These are phyloP conservation scores for Labrus mixtus DNA, from an alignment of 2,113 vertebrate genomes.

Conservation along the genomic window DNA sequence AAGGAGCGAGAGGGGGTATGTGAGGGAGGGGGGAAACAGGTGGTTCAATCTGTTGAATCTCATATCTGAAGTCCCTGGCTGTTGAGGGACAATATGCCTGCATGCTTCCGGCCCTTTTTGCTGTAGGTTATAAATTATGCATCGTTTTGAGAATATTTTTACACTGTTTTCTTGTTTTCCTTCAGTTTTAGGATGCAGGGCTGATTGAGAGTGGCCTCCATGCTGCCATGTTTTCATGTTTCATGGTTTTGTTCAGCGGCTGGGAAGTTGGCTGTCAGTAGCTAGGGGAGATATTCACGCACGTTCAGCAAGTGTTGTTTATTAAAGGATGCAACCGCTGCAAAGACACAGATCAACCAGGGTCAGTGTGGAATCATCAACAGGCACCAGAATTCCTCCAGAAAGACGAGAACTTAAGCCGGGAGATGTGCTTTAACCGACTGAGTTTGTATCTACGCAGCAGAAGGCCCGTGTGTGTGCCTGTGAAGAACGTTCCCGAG, in stretches of 20 bases:
- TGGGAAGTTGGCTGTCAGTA: not conserved
- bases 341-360: constrained; percentile 6
- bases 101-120: constrained; percentile 28
- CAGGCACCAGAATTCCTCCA: not conserved
- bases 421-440: not conserved
- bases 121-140: constrained; percentile 56
- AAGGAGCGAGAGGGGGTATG: not conserved
- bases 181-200: constrained; percentile 56
- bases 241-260: not conserved
- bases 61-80: constrained; percentile 48
- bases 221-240: constrained; percentile 8
- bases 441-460: constrained; percentile 19
- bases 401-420: not conserved
- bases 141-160: constrained; percentile 48
- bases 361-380: constrained; percentile 15
- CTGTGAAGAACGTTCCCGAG: constrained; percentile 62
- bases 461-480: constrained; percentile 58
- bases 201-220: constrained; percentile 23
- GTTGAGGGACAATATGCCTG: constrained; percentile 40
- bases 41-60: constrained; percentile 83
- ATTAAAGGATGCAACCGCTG: not conserved
- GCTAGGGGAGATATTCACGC: not conserved
- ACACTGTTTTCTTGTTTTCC: constrained; percentile 38
- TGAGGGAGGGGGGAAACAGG: constrained; percentile 71
- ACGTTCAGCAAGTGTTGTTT: not conserved